These are phyloP conservation scores for Periparus ater DNA, from an alignment of 2,797 vertebrate species.

Conservation along the genomic window DNA sequence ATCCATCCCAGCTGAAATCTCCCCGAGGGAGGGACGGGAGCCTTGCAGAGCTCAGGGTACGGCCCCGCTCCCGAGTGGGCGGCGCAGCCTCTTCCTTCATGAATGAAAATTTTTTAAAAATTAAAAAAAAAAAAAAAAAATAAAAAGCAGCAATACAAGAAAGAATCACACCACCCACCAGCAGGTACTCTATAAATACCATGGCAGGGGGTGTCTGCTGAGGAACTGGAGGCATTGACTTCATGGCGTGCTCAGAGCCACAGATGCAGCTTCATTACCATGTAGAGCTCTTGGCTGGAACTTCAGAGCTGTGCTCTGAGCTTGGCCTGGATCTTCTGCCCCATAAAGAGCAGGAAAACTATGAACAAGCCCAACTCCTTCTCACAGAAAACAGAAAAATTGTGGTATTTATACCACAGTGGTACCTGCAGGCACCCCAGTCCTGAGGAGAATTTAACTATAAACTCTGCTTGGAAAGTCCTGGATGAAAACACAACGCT, in stretches of 20 bases:
- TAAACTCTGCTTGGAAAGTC: background rate
- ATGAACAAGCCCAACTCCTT: background rate
- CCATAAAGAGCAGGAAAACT: background rate
- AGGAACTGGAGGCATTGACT: conserved; percentile 47
- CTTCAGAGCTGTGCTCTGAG: background rate
- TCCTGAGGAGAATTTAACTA: background rate
- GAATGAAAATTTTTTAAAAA: conserved; percentile 20
- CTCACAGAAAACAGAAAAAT: background rate
- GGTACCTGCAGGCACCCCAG: background rate
- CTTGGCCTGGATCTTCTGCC: background rate
- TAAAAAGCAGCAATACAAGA: background rate
- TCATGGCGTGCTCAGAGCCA: background rate
- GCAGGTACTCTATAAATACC: conserved; percentile 65
- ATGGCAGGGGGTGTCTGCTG: conserved; percentile 60
- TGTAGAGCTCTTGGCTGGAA: background rate
- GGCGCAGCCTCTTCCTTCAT: conserved; percentile 42
- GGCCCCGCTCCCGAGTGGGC: conserved; percentile 7
- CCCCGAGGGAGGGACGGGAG: background rate
- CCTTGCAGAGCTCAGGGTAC: background rate
- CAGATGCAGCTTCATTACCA: conserved; percentile 13
- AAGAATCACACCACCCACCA: conserved; percentile 63
- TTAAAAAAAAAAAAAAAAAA: background rate
- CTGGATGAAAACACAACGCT: background rate
- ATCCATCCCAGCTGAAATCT: background rate
- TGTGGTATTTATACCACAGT: background rate